Conservation (phyloP, 2,888 invertebrate genomes). For the Amblyteles armatorius region DNA sequence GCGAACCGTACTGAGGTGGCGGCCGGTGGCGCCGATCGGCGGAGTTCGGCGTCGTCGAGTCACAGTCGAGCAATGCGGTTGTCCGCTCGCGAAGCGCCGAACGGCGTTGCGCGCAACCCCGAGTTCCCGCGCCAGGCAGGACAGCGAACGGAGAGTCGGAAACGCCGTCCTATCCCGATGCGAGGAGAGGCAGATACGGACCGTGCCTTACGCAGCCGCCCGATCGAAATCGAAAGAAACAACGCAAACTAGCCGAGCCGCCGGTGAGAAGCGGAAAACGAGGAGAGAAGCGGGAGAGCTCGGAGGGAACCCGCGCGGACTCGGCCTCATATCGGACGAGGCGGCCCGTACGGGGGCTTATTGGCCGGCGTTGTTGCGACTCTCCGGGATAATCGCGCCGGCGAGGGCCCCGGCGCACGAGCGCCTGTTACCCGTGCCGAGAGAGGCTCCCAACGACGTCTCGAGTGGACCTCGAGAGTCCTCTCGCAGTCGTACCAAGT, state of each 20-base stretch:
- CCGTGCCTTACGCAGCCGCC: conserved; percentile 45
- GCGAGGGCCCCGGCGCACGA: conserved; percentile 13
- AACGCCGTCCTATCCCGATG: neutral
- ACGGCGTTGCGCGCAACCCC: conserved; percentile 24
- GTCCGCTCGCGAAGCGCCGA: conserved; percentile 59
- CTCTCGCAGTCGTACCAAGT: conserved; percentile 70
- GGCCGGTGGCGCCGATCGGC: conserved; percentile 1
- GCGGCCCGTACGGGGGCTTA: conserved; percentile 56
- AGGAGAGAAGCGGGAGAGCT: neutral
- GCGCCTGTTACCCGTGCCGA: conserved; percentile 32
- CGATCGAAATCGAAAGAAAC: conserved; percentile 79
- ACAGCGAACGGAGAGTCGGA: conserved; percentile 22
- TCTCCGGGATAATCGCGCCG: neutral
- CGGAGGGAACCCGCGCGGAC: conserved; percentile 46
- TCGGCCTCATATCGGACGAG: conserved; percentile 53
- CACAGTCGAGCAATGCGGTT: conserved; percentile 81
- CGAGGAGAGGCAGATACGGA: neutral
- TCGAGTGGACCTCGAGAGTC: conserved; percentile 9
- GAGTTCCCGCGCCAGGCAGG: conserved; percentile 14
- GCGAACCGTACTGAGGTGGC: neutral
- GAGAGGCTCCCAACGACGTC: conserved; percentile 47
- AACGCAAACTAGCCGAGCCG: conserved; percentile 46
- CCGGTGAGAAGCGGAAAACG: conserved; percentile 8
- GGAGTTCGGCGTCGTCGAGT: conserved; percentile 70
- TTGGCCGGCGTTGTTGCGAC: conserved; percentile 32